Percentiles rank a stretch among this genome's conserved stretches.
These are phyloP conservation scores for Pandion haliaetus DNA, from an alignment of 2,113 vertebrate genomes.

Conservation along the genomic window DNA sequence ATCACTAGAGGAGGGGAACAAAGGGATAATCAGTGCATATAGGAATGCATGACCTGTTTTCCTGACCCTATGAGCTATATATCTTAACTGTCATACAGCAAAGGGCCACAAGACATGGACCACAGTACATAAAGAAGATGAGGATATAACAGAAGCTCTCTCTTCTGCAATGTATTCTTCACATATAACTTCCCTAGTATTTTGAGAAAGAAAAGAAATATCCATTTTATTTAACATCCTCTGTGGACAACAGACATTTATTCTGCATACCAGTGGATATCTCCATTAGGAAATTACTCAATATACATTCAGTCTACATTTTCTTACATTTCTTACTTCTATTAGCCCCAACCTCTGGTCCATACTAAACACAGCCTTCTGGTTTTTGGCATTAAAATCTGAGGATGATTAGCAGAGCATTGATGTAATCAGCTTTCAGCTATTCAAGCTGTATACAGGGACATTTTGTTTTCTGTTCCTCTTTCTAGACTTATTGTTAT, in stretches of 20 bases:
- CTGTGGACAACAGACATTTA: background rate
- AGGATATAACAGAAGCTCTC: background rate
- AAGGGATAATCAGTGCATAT: background rate
- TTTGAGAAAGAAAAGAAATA: background rate
- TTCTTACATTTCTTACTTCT: background rate
- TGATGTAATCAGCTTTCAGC: background rate
- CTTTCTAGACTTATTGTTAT: slow-evolving; percentile 9
- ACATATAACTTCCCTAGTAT: background rate
- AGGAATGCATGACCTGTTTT: background rate
- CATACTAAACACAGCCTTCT: background rate
- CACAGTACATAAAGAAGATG: background rate
- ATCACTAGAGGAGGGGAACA: background rate
- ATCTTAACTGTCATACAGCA: background rate
- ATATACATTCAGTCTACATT: background rate
- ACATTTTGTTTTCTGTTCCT: slow-evolving; percentile 14
- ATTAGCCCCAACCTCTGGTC: background rate
- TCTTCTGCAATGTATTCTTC: background rate
- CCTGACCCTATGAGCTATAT: background rate
- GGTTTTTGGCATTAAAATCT: background rate
- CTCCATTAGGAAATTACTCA: background rate
- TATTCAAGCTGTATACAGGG: background rate
- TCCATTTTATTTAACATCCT: background rate
- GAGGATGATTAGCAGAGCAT: background rate
- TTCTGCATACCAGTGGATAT: background rate
- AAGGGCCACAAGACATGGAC: background rate